Base-by-base conservation (phyloP, 2,797 vertebrate genomes). In the Tapera naevia region DNA sequence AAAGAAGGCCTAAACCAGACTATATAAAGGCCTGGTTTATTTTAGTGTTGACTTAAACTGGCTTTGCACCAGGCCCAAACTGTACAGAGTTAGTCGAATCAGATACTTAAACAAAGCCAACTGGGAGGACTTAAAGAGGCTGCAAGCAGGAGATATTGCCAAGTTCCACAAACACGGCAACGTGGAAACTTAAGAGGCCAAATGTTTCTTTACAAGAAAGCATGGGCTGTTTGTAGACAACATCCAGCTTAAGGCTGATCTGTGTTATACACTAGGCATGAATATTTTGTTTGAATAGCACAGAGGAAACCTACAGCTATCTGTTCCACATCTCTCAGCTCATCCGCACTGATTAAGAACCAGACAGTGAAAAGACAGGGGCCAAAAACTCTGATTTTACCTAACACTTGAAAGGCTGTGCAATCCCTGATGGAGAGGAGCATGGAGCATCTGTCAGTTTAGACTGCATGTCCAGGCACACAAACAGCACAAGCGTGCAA, bases 201-300 rank as follows among this genome's bases (percentile, higher is more conserved):
- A 94, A 87, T 57, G 3, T 78, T 86, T 94, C 69, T 79, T 80
- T 72, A 88, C 41, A 22, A 86, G 87, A 88, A 89, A 72, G 18
- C 30, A 37, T 16, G 61, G 32, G 30, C 9, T 56, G 9, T 53
- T 75, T 62, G 14, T 72, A 93, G 51, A 79, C 91, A 91, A 79
- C 50, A 75, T 18, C n/a, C 58, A 80, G 67, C 57, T 48, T 75
- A 70, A 92, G 79, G 61, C 33, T 4, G 1, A 41, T 32, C n/a
- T 76, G 24, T 43, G 6, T 66, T 56, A 51, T 41, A 32, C 0
- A 3, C 28, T 62, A 87, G 13, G n/a, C 72, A 75, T 35, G 33
- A 72, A 32, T 51, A 66, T 72, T 88, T 76, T 56, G 45, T 41
- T 93, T 54, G 37, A 72, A 39, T 17, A 89, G 32, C 0, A 1